Evolutionary conservation across 2,888 invertebrate species (phyloP).

Genomic region (Cordylochernes scorpioides): DNA sequence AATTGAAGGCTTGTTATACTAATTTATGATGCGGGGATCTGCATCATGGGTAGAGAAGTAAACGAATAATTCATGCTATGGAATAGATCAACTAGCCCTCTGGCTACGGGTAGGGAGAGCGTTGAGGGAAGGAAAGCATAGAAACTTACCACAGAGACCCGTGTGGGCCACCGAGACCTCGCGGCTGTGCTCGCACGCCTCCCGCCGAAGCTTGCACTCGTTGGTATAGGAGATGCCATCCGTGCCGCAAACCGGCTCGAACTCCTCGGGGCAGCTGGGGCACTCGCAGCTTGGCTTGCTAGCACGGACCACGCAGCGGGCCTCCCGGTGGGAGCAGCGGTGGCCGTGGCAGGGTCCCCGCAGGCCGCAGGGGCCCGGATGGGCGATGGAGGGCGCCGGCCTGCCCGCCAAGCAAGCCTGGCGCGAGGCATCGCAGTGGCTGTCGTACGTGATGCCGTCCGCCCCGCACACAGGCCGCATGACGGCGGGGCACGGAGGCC

Average conservation of each 20-base stretch:
- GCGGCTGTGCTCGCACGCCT: constrained; percentile 44
- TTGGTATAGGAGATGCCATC: constrained; percentile 29
- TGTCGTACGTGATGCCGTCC: constrained; percentile 27
- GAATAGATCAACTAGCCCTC: no score
- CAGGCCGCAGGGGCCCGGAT: constrained; percentile 37
- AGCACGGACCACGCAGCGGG: constrained; percentile 37
- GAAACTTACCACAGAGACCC: constrained; percentile 54
- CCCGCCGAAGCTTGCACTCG: constrained; percentile 48
- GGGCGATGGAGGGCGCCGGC: constrained; percentile 28
- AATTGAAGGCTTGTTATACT: no score
- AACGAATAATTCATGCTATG: no score
- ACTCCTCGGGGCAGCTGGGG: constrained; percentile 52
- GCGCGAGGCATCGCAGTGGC: constrained; percentile 25
- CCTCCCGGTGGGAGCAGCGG: constrained; percentile 48
- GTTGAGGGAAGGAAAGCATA: no score
- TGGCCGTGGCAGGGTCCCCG: constrained; percentile 25
- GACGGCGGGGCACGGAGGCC: constrained; percentile 39
- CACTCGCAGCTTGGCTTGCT: constrained; percentile 51
- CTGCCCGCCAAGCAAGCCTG: constrained; percentile 27
- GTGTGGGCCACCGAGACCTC: constrained; percentile 47
- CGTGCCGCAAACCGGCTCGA: constrained; percentile 53
- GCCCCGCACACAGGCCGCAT: constrained; percentile 23
- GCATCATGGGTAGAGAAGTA: no score
- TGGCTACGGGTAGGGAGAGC: no score
- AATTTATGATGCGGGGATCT: no score